phyloP scores from a whole-genome alignment of 1,140 invertebrate genomes.

The Linepithema humile region DNA sequence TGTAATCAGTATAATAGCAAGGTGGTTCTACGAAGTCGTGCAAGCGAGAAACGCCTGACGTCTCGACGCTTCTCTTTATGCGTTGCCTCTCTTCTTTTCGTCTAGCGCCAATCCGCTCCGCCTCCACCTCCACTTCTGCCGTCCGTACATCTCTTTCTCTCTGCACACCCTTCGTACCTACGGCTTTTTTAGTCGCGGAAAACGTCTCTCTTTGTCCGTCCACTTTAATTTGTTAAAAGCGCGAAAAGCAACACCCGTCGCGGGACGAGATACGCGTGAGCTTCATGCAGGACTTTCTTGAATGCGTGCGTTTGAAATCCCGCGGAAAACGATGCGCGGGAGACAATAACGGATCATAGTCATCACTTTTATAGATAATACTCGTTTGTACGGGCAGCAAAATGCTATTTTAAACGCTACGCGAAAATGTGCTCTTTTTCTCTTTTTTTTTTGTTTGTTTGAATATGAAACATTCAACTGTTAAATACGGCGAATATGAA shows the following conservation, averaged over 20 bases:
- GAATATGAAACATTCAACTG: neutral
- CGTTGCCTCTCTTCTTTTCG: slow-evolving; percentile 49
- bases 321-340: neutral
- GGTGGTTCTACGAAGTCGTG: slow-evolving; percentile 58
- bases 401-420: slow-evolving; percentile 7
- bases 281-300: slow-evolving; percentile 37
- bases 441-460: neutral
- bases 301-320: slow-evolving; percentile 25
- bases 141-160: slow-evolving; percentile 24
- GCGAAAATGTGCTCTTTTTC: neutral
- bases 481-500: neutral
- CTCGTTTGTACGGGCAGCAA: neutral
- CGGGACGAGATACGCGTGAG: slow-evolving; percentile 10
- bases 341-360: slow-evolving; percentile 2
- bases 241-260: slow-evolving; percentile 57
- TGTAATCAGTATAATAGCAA: slow-evolving; percentile 76
- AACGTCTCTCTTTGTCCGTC: slow-evolving; percentile 63
- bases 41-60: slow-evolving; percentile 44
- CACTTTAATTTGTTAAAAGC: slow-evolving; percentile 81
- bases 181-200: slow-evolving; percentile 50
- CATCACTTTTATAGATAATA: slow-evolving; percentile 23
- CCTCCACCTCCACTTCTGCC: neutral
- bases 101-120: slow-evolving; percentile 18
- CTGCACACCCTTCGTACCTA: slow-evolving; percentile 30
- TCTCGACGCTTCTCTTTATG: slow-evolving; percentile 63